Conservation (phyloP, 2,113 vertebrate species). For the Amblyopsis rosae region DNA sequence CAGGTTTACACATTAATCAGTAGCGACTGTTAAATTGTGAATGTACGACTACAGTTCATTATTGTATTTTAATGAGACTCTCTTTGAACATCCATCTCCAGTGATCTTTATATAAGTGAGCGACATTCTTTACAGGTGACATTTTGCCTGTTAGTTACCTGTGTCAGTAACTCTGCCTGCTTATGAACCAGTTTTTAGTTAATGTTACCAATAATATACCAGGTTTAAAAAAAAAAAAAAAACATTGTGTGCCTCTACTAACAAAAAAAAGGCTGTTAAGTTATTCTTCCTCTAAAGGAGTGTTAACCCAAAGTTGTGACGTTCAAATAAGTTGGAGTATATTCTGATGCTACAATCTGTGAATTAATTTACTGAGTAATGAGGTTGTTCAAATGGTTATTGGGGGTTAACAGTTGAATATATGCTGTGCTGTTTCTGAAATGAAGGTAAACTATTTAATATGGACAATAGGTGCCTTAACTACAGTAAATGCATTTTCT, state of each 20-base stretch:
- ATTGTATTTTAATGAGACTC: neutral
- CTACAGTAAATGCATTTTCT: constrained; percentile 3
- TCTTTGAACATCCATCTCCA: neutral
- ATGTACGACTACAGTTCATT: constrained; percentile 4
- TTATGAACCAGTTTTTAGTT: constrained; percentile 3
- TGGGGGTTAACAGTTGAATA: neutral
- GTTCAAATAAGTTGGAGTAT: neutral
- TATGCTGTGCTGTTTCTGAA: constrained; percentile 4
- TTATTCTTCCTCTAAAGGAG: constrained; percentile 1
- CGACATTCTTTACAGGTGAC: constrained; percentile 1
- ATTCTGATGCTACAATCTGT: neutral
- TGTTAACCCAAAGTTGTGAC: neutral
- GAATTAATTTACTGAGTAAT: neutral
- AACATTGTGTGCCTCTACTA: no score
- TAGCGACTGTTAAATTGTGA: constrained; percentile 10
- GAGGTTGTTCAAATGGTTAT: neutral
- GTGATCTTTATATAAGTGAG: no score
- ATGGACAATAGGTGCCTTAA: constrained; percentile 56
- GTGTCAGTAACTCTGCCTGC: neutral
- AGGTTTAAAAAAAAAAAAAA: neutral
- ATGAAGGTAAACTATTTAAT: constrained; percentile 1
- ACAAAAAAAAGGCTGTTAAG: neutral
- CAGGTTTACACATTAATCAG: constrained; percentile 5
- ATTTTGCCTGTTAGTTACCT: neutral
- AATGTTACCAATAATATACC: neutral